Evolutionary conservation across 2,888 invertebrate genomes (phyloP).

Genomic region (Beris chalybata): DNA sequence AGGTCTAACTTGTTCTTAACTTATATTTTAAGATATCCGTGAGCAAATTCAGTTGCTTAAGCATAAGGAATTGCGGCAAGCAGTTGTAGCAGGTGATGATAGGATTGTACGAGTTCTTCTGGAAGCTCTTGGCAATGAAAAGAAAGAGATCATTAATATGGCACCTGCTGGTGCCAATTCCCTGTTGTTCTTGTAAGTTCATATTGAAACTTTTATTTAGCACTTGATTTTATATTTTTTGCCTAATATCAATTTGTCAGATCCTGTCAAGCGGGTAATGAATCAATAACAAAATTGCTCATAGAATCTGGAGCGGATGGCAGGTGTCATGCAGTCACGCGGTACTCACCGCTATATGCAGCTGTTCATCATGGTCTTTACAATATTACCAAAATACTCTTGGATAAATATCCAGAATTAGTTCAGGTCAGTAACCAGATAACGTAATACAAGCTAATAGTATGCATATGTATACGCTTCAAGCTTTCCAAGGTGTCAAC

Average conservation of each 20-base stretch:
- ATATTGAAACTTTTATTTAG: conserved; percentile 5
- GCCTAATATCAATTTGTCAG: conserved; percentile 55
- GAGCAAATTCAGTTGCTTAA: conserved; percentile 75
- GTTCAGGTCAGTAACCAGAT: conserved; percentile 61
- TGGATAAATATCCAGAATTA: conserved; percentile 82
- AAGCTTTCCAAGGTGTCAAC: too few species aligned
- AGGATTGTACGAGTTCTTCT: conserved; percentile 67
- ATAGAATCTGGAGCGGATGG: conserved; percentile 85
- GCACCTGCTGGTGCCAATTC: conserved; percentile 88
- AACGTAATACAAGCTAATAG: too few species aligned
- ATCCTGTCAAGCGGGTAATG: conserved; percentile 83
- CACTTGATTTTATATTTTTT: conserved; percentile 4
- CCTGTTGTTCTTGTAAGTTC: conserved; percentile 77
- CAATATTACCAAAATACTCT: conserved; percentile 73
- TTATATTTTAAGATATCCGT: conserved; percentile 53
- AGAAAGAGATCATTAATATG: conserved; percentile 79
- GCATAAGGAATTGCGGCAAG: conserved; percentile 75
- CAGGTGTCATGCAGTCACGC: conserved; percentile 84
- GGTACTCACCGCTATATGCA: conserved; percentile 90
- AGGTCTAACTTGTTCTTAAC: conserved; percentile 34
- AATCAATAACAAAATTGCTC: conserved; percentile 74
- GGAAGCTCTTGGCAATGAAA: conserved; percentile 65
- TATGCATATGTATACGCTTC: too few species aligned
- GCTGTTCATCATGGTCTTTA: conserved; percentile 84
- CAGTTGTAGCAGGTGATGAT: conserved; percentile 74